A percentile compares a stretch with the other conserved stretches of the same genome.
phyloP scores from a whole-genome alignment of 2,888 invertebrate genomes.

The Papilio gigon region DNA sequence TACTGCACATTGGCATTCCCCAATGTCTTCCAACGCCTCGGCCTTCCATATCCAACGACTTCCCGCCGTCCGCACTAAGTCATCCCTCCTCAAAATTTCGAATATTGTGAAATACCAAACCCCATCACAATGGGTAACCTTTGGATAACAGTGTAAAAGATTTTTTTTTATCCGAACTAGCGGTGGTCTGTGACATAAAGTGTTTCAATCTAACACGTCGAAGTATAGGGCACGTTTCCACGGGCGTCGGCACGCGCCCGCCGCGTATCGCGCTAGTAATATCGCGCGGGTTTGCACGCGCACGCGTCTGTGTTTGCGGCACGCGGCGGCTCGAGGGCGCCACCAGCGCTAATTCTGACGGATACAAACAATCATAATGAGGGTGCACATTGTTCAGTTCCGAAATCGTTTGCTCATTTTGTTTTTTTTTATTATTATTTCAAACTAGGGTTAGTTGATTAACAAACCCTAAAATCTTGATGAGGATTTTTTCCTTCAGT shows the following conservation, averaged over 20 bases:
- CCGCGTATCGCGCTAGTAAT: slow-evolving; percentile 68
- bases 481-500: too few species aligned
- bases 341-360: slow-evolving; percentile 57
- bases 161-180: slow-evolving; percentile 23
- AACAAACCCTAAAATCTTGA: not conserved
- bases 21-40: too few species aligned
- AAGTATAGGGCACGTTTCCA: slow-evolving; percentile 59
- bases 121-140: not conserved
- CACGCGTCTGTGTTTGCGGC: slow-evolving; percentile 67
- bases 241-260: slow-evolving; percentile 48
- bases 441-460: not conserved
- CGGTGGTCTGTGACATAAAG: slow-evolving; percentile 65
- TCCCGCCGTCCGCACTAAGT: too few species aligned
- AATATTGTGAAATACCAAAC: too few species aligned
- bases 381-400: slow-evolving; percentile 49
- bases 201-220: slow-evolving; percentile 66
- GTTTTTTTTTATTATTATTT: slow-evolving; percentile 43
- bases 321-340: slow-evolving; percentile 58
- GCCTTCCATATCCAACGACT: too few species aligned
- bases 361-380: slow-evolving; percentile 51
- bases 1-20: too few species aligned
- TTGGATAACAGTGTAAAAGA: not conserved
- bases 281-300: slow-evolving; percentile 62
- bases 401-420: slow-evolving; percentile 67
- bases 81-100: too few species aligned